These are phyloP conservation scores for Leptatherina wallacei DNA, from an alignment of 2,797 vertebrate species.

Conservation along the genomic window DNA sequence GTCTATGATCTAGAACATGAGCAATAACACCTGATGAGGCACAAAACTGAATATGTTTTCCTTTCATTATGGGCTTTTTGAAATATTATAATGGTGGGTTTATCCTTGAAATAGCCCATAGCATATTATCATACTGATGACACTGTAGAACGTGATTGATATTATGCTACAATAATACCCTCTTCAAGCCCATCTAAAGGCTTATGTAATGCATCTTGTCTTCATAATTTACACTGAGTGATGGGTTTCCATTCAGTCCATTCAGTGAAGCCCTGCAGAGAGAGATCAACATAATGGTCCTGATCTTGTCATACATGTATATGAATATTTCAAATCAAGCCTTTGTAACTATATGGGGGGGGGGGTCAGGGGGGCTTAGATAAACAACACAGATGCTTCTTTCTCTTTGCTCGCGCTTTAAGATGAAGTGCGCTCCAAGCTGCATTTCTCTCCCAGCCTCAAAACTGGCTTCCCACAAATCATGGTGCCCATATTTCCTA, in stretches of 20 bases:
- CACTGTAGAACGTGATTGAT: conserved; percentile 73
- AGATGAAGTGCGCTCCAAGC: conserved; percentile 73
- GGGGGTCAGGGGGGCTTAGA: conserved; percentile 53
- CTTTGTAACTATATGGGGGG: conserved; percentile 71
- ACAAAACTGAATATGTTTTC: conserved; percentile 70
- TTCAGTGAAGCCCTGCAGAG: conserved; percentile 69
- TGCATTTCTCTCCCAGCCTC: conserved; percentile 69
- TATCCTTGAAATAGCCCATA: conserved; percentile 80
- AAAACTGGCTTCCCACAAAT: conserved; percentile 74
- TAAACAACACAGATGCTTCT: conserved; percentile 78
- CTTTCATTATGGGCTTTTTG: conserved; percentile 66
- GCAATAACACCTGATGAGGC: conserved; percentile 55
- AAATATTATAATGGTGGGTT: conserved; percentile 78
- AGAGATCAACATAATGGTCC: conserved; percentile 75
- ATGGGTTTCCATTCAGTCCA: conserved; percentile 71
- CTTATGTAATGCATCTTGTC: conserved; percentile 79
- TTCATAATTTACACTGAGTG: conserved; percentile 78
- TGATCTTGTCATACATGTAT: conserved; percentile 81
- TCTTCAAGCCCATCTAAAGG: conserved; percentile 75
- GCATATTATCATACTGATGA: conserved; percentile 78
- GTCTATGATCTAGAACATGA: conserved; percentile 54
- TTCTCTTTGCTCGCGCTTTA: conserved; percentile 58
- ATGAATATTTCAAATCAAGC: conserved; percentile 81
- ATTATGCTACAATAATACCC: conserved; percentile 68
- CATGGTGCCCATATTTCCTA: conserved; percentile 76